Base-by-base conservation (phyloP, 2,113 vertebrate species). In the Jacana jacana region DNA sequence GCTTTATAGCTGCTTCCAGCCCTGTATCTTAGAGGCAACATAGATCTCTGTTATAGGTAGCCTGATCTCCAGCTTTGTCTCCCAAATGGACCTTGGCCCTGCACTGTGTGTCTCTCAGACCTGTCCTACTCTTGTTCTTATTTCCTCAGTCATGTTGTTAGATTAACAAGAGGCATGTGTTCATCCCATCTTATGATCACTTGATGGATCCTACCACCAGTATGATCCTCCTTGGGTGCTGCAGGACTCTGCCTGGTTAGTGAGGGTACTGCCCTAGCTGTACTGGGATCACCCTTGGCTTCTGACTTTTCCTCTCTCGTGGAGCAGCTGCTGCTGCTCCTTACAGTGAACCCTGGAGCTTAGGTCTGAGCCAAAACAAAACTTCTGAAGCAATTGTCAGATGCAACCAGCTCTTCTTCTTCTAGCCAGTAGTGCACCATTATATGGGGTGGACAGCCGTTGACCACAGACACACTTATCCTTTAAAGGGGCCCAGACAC, bases 401-500 rank as follows among this genome's bases (percentile, higher is more conserved):
- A 14, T 11, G 18, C 60, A n/a, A 48, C 7, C 13, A n/a, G 11
- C 61, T 66, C 9, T 10, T 5, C 25, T 55, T 1, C 11, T 61
- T 30, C 7, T 35, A 33, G 10, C 9, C 0, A 1, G 22, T 51
- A 17, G 4, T 72, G 7, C 17, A 39, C n/a, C 27, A 9, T 31
- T 9, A 55, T 65, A 28, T 82, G 49, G 24, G n/a, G 15, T 37
- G 44, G 18, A 23, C 8, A 57, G 14, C 33, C 22, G 24, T 7
- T 31, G 25, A 4, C 25, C 30, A 27, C 1, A 0, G 35, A 9
- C 18, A 23, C 17, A 12, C 23, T 44, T 40, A 44, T 16, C 18
- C 7, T 9, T 75, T 9, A n/a, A 61, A 70, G 30, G 13, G 13
- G 4, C 12, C 55, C 0, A 2, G 5, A 5, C 6, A 3, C 9